Evolutionary conservation across 1,140 invertebrate species (phyloP).

Genomic region (Drosophila orena): DNA sequence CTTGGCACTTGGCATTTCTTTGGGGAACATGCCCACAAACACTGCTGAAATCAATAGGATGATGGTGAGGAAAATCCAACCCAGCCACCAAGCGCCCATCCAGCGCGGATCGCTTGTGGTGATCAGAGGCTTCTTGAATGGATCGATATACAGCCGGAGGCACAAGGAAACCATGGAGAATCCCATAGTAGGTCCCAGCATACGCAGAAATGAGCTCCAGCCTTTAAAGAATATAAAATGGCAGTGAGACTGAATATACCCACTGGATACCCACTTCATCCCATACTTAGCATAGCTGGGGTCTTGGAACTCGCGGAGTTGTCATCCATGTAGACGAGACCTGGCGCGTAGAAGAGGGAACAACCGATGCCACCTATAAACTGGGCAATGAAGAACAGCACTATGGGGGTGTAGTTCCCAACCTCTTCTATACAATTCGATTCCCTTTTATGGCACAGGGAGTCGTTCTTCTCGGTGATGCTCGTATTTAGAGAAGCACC

Average conservation of each 20-base stretch:
- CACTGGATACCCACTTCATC: accelerated
- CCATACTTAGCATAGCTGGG: conserved; percentile 87
- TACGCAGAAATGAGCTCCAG: conserved; percentile 88
- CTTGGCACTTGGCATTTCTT: conserved; percentile 86
- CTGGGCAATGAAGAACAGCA: conserved; percentile 87
- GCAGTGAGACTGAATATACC: too few relatives aligned
- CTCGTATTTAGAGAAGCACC: conserved; percentile 38
- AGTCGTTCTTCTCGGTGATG: conserved; percentile 42
- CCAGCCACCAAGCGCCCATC: conserved; percentile 93
- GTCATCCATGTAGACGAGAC: conserved; percentile 89
- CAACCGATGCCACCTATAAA: conserved; percentile 88
- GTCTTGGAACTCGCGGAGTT: conserved; percentile 89
- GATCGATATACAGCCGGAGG: conserved; percentile 89
- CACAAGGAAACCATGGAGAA: conserved; percentile 89
- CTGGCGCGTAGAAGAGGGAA: conserved; percentile 88
- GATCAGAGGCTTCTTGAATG: conserved; percentile 88
- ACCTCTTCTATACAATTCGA: conserved; percentile 51
- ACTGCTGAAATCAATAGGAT: conserved; percentile 87
- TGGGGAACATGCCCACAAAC: conserved; percentile 88
- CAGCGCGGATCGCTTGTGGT: conserved; percentile 89
- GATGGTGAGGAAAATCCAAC: conserved; percentile 89
- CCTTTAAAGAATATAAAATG: conserved; percentile 72
- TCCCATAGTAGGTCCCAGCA: conserved; percentile 90
- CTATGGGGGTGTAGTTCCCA: conserved; percentile 86
- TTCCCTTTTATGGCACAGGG: conserved; percentile 38